Base-by-base conservation (phyloP, 1,140 invertebrate species). In the Drosophila persimilis region DNA sequence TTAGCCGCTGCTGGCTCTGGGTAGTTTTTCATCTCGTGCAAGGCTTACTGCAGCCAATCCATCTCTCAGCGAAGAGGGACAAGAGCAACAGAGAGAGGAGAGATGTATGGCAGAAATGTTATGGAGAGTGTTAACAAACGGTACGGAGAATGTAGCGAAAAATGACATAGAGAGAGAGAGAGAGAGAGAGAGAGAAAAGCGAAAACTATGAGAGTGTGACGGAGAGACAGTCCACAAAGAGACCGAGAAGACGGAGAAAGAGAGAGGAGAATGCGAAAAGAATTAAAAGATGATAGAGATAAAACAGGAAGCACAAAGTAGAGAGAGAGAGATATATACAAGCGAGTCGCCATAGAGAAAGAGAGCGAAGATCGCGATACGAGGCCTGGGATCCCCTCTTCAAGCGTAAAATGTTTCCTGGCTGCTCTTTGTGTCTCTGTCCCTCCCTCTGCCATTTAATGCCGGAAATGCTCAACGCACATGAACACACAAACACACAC, bases 1-100 rank as follows among this genome's bases (percentile, higher is more conserved):
- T 77, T 70, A 54, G 54, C 63, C 73, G 70, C 55, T 61, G 60
- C 35, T 39, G 9, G 11, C 4, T 13, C 35, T 39, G 41, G 65
- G 57, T 69, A 66, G 60, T 83, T 83, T 83, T 83, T 81, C 79
- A 81, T 77, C 45, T 47, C 45, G 26, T 47, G 80, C 73, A 43
- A 52, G 60, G 61, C 74, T 77, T 69, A 78, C 61, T 86, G 83
- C 81, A 75, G 83, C 64, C 70, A 73, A 85, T 86, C 83, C 81
- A 86, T 86, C 81, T 77, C 62, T 39, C 59, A 47, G 35, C 35
- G 11, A 0, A 4, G 31, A 35, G 31, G 7, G 15, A 45, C 17
- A 45, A 3, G 31, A 9, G 8, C 3, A 20, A 20, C 22, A 45
- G 41, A 15, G 24, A 17, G 17, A 17, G 31, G 7, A 2, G 15